A percentile compares a stretch with the other conserved stretches of the same genome.
phyloP scores from a whole-genome alignment of 2,113 vertebrate species.

The Speoplatyrhinus poulsoni region DNA sequence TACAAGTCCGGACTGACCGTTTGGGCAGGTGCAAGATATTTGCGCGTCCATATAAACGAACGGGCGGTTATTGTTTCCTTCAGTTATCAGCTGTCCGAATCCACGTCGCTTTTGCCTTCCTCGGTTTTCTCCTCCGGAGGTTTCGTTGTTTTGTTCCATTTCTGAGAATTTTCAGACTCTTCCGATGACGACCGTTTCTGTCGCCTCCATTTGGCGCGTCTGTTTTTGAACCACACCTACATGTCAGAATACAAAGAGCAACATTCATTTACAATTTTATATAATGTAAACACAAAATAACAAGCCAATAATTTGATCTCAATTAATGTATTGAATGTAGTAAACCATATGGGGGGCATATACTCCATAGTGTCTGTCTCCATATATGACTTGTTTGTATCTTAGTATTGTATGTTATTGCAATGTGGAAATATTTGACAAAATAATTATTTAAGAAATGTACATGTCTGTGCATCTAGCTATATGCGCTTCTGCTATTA shows the following conservation, averaged over 20 bases:
- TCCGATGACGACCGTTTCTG: conserved; percentile 96
- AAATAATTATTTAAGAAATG: too few relatives aligned
- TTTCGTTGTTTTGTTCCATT: conserved; percentile 90
- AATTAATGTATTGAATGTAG: too few relatives aligned
- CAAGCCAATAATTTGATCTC: background rate
- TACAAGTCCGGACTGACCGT: conserved; percentile 79
- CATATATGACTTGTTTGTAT: too few relatives aligned
- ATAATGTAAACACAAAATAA: background rate
- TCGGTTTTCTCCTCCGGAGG: conserved; percentile 84
- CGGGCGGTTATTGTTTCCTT: background rate
- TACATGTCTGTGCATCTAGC: too few relatives aligned
- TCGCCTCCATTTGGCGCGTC: conserved; percentile 95
- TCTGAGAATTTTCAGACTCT: conserved; percentile 92
- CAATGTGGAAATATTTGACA: too few relatives aligned
- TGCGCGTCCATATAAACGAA: conserved; percentile 55
- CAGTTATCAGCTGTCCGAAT: conserved; percentile 93
- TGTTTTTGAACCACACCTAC: conserved; percentile 99
- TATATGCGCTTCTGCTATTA: too few relatives aligned
- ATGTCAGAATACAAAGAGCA: conserved; percentile 22
- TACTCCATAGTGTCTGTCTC: too few relatives aligned
- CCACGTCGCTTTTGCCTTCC: conserved; percentile 90
- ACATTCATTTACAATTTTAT: background rate
- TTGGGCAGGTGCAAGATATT: conserved; percentile 73
- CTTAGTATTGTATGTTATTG: too few relatives aligned
- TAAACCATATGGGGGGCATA: too few relatives aligned